Conservation (phyloP, 2,888 invertebrate species). For the Pristionchus entomophagus region DNA sequence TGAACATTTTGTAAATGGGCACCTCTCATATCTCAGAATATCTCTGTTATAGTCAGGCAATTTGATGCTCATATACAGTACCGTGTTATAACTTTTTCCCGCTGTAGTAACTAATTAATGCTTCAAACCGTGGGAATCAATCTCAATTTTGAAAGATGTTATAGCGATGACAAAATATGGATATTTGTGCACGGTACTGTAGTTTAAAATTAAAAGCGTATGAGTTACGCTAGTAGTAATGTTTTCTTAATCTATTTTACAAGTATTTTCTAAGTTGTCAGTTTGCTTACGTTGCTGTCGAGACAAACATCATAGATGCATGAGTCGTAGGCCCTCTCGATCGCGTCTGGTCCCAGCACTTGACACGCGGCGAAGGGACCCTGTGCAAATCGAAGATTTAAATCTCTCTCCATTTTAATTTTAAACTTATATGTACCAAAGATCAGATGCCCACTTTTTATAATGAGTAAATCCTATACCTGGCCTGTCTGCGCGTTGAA, state of each 20-base stretch:
- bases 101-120: too few relatives aligned
- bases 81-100: background rate
- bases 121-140: too few relatives aligned
- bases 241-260: too few relatives aligned
- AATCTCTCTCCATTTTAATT: background rate
- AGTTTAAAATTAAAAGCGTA: background rate
- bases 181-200: background rate
- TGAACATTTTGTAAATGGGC: too few relatives aligned
- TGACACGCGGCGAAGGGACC: slow-evolving; percentile 67
- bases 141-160: background rate
- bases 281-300: slow-evolving; percentile 47
- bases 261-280: too few relatives aligned
- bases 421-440: too few relatives aligned
- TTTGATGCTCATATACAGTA: background rate
- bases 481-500: slow-evolving; percentile 47
- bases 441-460: background rate
- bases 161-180: background rate
- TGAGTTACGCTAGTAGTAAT: too few relatives aligned
- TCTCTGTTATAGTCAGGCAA: too few relatives aligned
- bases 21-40: too few relatives aligned
- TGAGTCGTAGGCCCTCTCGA: slow-evolving; percentile 57
- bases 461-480: background rate
- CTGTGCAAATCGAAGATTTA: background rate
- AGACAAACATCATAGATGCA: slow-evolving; percentile 68
- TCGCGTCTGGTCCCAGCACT: slow-evolving; percentile 55